Evolutionary conservation across 2,797 vertebrate genomes (phyloP), one percentile per base, ranked within the genome.

Genomic region (Sebastes iracundus): DNA sequence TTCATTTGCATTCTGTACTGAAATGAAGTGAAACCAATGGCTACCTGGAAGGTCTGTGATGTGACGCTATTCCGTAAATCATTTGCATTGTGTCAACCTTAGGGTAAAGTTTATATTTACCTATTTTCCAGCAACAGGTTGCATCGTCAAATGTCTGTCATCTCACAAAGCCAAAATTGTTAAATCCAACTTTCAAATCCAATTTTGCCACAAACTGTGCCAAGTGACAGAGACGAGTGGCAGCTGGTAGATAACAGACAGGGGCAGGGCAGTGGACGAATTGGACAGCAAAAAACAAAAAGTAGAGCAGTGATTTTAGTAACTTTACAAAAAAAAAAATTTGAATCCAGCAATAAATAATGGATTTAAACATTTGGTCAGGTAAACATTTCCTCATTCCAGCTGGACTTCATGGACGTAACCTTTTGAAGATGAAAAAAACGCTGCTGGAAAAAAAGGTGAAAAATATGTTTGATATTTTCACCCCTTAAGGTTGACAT

Each of bases 371-470:
- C 3, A 32, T 68, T 58, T 72, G 53, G 32, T 46, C 35, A 25
- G 58, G 14, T 76, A 63, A 62, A 69, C 13, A 76, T 60, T 46
- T 56, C 69, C 46, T 79, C 16, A 49, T 63, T 75, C 56, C 64
- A 70, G 16, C 66, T 12, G 46, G 46, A 66, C 75, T 23, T 4
- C 46, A 65, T 32, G 33, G 72, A 75, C 28, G 70, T 42, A 74
- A 74, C 49, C 67, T 85, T 85, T 85, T 90, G 76, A 87, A 87
- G 82, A 85, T 88, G 66, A 75, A 75, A 88, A 68, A 71, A 75
- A 7, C 1, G 16, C 65, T 83, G 59, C 65, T 56, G 75, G 53
- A 70, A 80, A 69, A 69, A 61, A 63, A 23, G 10, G 13, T 61
- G 10, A 58, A 79, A 75, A 56, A 75, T 18, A 18, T 42, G 20